These are phyloP conservation scores for Erebia ligea DNA, from an alignment of 2,888 invertebrate species.

Conservation along the genomic window DNA sequence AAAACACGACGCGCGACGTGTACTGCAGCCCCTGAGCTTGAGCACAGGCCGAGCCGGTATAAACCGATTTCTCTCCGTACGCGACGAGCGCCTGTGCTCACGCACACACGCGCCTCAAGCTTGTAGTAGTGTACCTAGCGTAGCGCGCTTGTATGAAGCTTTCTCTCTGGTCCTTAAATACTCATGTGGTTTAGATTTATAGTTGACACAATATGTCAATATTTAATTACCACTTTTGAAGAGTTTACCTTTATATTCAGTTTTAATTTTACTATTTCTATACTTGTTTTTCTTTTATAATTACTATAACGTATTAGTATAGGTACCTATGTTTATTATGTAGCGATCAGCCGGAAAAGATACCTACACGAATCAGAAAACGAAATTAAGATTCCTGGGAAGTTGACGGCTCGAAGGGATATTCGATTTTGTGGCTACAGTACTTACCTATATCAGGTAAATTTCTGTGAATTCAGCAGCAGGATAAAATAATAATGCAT, in stretches of 20 bases:
- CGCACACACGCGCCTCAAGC: too few species aligned
- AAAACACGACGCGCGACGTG: too few species aligned
- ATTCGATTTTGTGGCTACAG: not conserved
- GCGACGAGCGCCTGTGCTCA: too few species aligned
- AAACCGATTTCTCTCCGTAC: too few species aligned
- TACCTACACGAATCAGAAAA: not conserved
- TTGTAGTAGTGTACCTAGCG: too few species aligned
- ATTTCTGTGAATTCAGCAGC: not conserved
- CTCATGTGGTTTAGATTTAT: too few species aligned
- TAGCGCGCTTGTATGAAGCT: too few species aligned
- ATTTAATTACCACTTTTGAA: not conserved
- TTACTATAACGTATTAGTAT: not conserved
- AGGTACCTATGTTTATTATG: not conserved
- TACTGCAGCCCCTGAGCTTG: too few species aligned
- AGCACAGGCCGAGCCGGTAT: too few species aligned
- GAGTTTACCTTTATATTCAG: not conserved
- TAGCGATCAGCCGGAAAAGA: not conserved
- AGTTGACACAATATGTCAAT: constrained; percentile 8
- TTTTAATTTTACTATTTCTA: not conserved
- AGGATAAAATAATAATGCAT: not conserved
- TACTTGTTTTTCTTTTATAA: not conserved
- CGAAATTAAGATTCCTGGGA: not conserved
- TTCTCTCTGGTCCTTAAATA: too few species aligned
- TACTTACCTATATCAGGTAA: constrained; percentile 12
- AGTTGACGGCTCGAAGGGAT: not conserved